Evolutionary conservation across 1,140 invertebrate genomes (phyloP), one percentile per base, ranked within the genome.

Genomic region (Drosophila micromelanica): DNA sequence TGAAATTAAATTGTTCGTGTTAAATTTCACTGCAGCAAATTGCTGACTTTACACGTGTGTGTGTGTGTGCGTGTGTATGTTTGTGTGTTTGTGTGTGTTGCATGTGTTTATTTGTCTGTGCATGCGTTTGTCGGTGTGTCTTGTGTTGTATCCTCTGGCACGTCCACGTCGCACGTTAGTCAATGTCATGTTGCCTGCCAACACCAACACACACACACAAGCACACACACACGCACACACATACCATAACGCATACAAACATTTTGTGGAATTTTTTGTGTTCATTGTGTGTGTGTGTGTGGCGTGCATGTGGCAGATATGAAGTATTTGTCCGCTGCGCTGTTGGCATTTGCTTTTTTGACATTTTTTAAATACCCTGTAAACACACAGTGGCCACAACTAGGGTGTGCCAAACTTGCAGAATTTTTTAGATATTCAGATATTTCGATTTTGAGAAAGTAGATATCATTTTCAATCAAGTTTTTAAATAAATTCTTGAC

Each of bases 1-100:
- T 86, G 84, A 86, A 86, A 86, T 86, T 87, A 86, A 86, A 86
- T 86, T 86, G 82, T 86, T 86, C 79, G 75, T 89, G 84, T 76
- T 85, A 64, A 80, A 72, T 85, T 86, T 80, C 69, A 78, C 65
- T 80, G 78, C 82, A 74, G 62, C 84, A 86, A 81, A 86, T 76
- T 86, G 78, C 73, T 65, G 43, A 55, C 49, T 8, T 0, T 48
- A 13, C 30, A 23, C 20, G 12, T 45, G 43, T 48, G 30, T 37
- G 11, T 35, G 43, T 12, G 17, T 38, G 15, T 38, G n/a, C n/a
- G 17, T 20, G 3, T 32, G 15, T 37, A 15, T 15, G 35, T 32
- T 30, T 40, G 35, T 45, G 32, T 32, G 40, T 48, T 13, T 38
- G 43, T 38, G 23, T 37, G 30, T 13, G 23, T 61, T 52, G 59